A percentile compares a stretch with the other conserved stretches of the same genome.
Conservation (phyloP, 2,888 invertebrate species). For the Agriopis leucophaearia region DNA sequence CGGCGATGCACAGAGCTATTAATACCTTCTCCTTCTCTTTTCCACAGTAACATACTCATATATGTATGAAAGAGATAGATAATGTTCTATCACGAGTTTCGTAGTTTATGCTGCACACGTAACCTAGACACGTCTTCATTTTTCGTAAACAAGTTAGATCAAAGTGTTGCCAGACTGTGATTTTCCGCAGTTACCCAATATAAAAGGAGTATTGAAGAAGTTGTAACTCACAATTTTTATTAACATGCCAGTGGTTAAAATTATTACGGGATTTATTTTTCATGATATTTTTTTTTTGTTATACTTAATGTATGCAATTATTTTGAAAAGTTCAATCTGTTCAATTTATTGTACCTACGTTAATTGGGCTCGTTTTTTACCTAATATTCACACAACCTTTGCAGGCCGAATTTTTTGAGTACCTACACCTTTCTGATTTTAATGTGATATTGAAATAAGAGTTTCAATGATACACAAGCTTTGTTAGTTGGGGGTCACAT, state of each 20-base stretch:
- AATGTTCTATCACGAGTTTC: constrained; percentile 70
- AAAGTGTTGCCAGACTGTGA: constrained; percentile 68
- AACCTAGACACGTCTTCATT: constrained; percentile 84
- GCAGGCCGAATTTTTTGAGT: too few species aligned
- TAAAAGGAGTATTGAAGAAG: constrained; percentile 13
- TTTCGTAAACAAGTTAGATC: constrained; percentile 76
- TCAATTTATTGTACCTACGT: too few species aligned
- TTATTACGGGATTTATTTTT: not conserved
- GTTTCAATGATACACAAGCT: too few species aligned
- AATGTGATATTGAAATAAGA: too few species aligned
- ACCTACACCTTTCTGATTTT: too few species aligned
- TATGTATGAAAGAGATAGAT: constrained; percentile 66
- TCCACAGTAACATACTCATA: constrained; percentile 38
- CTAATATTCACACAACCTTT: too few species aligned
- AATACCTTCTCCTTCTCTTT: constrained; percentile 73
- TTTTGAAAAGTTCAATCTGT: not conserved
- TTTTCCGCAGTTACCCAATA: constrained; percentile 30
- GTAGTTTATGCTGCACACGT: constrained; percentile 78
- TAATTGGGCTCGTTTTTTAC: too few species aligned
- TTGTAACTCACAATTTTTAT: not conserved
- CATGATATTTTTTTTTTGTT: not conserved
- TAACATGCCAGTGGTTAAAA: too few species aligned
- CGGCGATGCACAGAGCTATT: constrained; percentile 79
- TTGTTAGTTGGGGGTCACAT: too few species aligned
- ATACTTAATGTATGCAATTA: not conserved